A percentile compares a stretch with the other conserved stretches of the same genome.
phyloP scores from a whole-genome alignment of 2,797 vertebrate species.

The Periparus ater region DNA sequence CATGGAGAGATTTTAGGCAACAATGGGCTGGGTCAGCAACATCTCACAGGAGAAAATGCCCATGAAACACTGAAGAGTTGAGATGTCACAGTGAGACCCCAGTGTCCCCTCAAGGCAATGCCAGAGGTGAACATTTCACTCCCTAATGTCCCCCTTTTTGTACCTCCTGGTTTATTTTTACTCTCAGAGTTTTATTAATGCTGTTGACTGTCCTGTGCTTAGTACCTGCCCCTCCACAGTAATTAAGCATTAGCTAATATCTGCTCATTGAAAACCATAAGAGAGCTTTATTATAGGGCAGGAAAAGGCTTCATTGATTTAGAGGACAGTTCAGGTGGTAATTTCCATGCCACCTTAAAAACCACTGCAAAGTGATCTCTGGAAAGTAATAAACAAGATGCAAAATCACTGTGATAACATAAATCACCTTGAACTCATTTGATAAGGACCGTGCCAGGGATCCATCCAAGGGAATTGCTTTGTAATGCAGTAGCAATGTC shows the following conservation, averaged over 20 bases:
- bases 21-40: not conserved
- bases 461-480: slow-evolving; percentile 37
- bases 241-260: slow-evolving; percentile 64
- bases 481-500: slow-evolving; percentile 32
- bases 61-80: not conserved
- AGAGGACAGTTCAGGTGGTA: slow-evolving; percentile 52
- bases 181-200: not conserved
- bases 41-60: not conserved
- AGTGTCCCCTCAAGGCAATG: not conserved
- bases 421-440: slow-evolving; percentile 44
- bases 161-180: slow-evolving; percentile 16
- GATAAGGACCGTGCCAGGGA: not conserved
- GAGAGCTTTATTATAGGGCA: slow-evolving; percentile 43
- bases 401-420: slow-evolving; percentile 58
- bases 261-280: slow-evolving; percentile 41
- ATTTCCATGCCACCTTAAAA: slow-evolving; percentile 60
- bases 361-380: slow-evolving; percentile 63
- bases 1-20: not conserved
- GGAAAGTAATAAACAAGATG: slow-evolving; percentile 69
- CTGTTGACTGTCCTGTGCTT: slow-evolving; percentile 45
- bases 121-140: not conserved
- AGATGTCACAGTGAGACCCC: not conserved
- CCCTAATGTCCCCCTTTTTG: not conserved
- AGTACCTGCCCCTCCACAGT: slow-evolving; percentile 2
- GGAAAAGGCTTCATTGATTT: slow-evolving; percentile 62